Conservation (phyloP, 1,140 invertebrate genomes). For the Drusus annulatus region DNA sequence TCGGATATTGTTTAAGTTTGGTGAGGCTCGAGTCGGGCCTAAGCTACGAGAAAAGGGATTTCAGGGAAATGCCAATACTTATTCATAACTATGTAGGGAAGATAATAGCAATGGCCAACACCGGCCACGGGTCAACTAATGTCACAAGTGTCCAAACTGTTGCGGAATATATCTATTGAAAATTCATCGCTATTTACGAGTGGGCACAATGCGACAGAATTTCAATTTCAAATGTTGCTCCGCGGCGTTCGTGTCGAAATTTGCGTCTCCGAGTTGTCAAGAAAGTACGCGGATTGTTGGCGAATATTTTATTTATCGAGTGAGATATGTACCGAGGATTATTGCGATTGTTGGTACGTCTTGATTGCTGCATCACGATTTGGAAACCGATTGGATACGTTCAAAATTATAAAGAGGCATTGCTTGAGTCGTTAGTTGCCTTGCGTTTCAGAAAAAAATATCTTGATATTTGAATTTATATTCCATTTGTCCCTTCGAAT, state of each 20-base stretch:
- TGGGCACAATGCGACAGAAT: conserved; percentile 17
- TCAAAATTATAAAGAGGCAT: too few relatives aligned
- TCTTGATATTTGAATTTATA: too few relatives aligned
- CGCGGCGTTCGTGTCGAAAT: background rate
- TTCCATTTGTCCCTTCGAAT: too few relatives aligned
- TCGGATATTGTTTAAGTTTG: background rate
- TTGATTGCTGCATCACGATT: too few relatives aligned
- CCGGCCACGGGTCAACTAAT: conserved; percentile 41
- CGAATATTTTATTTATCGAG: conserved; percentile 5
- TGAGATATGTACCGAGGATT: background rate
- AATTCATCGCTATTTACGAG: conserved; percentile 41
- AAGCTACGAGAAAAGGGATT: conserved; percentile 55
- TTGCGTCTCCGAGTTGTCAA: conserved; percentile 3
- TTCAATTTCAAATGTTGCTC: conserved; percentile 15
- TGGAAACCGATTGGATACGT: too few relatives aligned
- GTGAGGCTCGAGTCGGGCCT: background rate
- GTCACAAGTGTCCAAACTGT: conserved; percentile 41
- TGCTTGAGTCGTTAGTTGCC: too few relatives aligned
- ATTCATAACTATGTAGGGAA: conserved; percentile 54
- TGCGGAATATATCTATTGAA: conserved; percentile 43
- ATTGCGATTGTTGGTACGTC: too few relatives aligned
- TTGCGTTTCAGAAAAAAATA: too few relatives aligned
- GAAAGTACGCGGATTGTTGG: conserved; percentile 19
- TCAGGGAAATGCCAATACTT: conserved; percentile 51
- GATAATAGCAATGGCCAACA: conserved; percentile 41